Evolutionary conservation across 2,888 invertebrate species (phyloP).

Genomic region (Boloria euphrosyne): DNA sequence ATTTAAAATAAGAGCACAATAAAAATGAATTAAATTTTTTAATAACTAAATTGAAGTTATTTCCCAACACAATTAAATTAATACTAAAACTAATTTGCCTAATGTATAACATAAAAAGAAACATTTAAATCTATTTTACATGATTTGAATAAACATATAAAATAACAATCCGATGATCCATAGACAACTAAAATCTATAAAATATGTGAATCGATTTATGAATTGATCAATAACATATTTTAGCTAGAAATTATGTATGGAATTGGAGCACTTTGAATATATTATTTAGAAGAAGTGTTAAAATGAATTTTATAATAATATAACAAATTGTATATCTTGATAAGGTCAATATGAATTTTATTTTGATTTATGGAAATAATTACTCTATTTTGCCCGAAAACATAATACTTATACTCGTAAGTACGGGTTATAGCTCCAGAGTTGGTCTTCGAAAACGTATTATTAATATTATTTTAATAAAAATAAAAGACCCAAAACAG

Average conservation of each 20-base stretch:
- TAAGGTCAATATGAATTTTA: slow-evolving; percentile 13
- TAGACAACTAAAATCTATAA: slow-evolving; percentile 25
- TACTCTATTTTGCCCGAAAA: no score
- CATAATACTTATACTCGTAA: no score
- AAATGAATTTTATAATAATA: slow-evolving; percentile 4
- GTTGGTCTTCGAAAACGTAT: no score
- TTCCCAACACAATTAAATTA: slow-evolving; percentile 31
- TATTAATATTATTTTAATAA: no score
- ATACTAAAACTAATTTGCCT: slow-evolving; percentile 29
- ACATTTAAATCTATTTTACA: slow-evolving; percentile 37
- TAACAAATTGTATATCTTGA: neutral
- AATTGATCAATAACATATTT: slow-evolving; percentile 26
- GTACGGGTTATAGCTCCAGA: no score
- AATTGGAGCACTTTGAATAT: slow-evolving; percentile 31
- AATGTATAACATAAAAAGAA: slow-evolving; percentile 29
- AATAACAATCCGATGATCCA: slow-evolving; percentile 27
- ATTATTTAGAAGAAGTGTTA: slow-evolving; percentile 10
- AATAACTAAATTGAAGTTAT: slow-evolving; percentile 17
- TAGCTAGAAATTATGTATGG: slow-evolving; percentile 31
- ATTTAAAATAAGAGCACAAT: neutral
- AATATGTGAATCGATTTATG: slow-evolving; percentile 21
- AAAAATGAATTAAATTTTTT: slow-evolving; percentile 3
- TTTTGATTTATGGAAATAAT: neutral
- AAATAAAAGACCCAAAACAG: no score
- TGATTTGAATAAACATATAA: slow-evolving; percentile 29